Evolutionary conservation across 2,113 vertebrate species (phyloP), one percentile per base, ranked within the genome.

Genomic region (Craseonycteris thonglongyai): DNA sequence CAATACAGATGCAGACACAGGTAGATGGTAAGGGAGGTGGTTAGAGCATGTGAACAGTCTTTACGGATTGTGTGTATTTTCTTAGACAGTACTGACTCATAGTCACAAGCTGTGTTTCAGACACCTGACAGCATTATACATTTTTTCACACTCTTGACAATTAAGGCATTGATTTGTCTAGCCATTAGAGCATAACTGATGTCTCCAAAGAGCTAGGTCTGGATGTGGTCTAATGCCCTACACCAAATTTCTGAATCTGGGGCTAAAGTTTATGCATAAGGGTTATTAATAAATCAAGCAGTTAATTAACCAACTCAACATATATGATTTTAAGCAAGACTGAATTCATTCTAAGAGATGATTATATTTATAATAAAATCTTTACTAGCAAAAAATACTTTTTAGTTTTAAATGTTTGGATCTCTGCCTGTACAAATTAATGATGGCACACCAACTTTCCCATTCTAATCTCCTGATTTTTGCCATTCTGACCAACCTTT

Each of bases 271-370:
- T 80, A 89, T 51, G 6, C 65, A 83, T 2, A 72, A 54, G 54
- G 28, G 40, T 91, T 79, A 93, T 83, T 88, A 91, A 87, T 89
- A 97, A 66, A 91, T 65, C 45, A 96, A 90, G 30, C 28, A 80
- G 22, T 71, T 61, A 97, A 89, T 88, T 92, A 93, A 87, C 80
- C 58, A 94, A 88, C 28, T 87, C 71, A 93, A 91, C 33, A 21
- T 38, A 81, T 47, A 86, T 47, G 33, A 84, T 45, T 93, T 94
- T 92, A 85, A 61, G 42, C 92, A 93, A 94, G 16, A 81, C 35
- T 78, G 80, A 92, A 78, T 93, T 83, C 28, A 38, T 68, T n/a
- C 54, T 54, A 91, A 96, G 83, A 84, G 51, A 12, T 66, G 61
- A 80, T 90, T 86, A 85, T 87, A 83, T 88, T 93, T 11, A 72